Conservation (phyloP, 2,888 invertebrate genomes). For the Tenthredo scrophulariae region DNA sequence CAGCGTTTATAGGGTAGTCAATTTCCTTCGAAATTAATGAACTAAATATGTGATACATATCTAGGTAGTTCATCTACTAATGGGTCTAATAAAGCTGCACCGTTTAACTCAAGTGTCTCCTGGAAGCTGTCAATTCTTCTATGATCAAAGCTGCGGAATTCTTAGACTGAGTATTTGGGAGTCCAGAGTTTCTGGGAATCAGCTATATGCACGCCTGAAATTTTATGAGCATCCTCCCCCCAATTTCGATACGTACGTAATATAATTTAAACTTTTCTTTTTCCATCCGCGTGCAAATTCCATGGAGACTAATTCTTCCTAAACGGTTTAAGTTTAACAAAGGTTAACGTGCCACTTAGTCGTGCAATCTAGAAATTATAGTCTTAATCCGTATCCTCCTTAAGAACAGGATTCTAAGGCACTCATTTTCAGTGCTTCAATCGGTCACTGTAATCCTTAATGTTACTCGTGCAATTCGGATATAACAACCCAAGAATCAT, state of each 20-base stretch:
- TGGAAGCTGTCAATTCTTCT: constrained; percentile 16
- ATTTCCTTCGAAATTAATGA: background rate
- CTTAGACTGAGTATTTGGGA: background rate
- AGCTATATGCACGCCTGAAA: background rate
- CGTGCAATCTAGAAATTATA: constrained; percentile 63
- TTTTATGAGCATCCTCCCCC: background rate
- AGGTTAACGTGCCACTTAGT: constrained; percentile 54
- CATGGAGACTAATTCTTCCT: constrained; percentile 45
- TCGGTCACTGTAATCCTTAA: constrained; percentile 10
- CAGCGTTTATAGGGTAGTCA: constrained; percentile 10
- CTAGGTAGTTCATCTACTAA: constrained; percentile 10
- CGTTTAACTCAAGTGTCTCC: constrained; percentile 7
- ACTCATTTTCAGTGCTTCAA: constrained; percentile 40
- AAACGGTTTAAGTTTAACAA: constrained; percentile 55
- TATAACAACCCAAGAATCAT: constrained; percentile 14
- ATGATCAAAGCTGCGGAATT: background rate
- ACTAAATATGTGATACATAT: background rate
- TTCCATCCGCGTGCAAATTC: constrained; percentile 39
- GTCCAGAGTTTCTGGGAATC: background rate
- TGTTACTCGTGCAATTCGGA: background rate
- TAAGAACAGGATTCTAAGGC: constrained; percentile 60
- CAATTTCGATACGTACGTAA: background rate
- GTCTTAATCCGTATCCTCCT: constrained; percentile 66
- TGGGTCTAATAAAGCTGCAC: background rate
- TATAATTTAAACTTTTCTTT: background rate